Conservation (phyloP, 1,140 invertebrate species). For the Manduca sexta region DNA sequence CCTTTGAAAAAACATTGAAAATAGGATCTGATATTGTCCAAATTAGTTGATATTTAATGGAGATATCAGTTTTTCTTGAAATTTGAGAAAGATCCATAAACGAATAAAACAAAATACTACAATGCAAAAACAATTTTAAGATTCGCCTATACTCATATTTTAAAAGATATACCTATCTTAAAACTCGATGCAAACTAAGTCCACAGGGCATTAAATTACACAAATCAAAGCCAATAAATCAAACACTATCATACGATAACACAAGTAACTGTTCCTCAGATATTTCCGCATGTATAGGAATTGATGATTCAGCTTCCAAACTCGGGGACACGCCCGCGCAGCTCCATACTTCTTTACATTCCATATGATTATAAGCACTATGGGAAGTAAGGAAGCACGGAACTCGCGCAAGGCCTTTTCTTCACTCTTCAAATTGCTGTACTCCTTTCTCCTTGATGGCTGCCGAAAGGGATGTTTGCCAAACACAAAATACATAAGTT, state of each 20-base stretch:
- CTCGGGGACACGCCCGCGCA: constrained; percentile 61
- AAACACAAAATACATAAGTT: too few relatives aligned
- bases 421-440: constrained; percentile 36
- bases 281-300: not conserved
- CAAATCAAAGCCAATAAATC: constrained; percentile 1
- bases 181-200: constrained; percentile 20
- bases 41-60: too few relatives aligned
- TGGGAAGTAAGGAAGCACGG: constrained; percentile 98
- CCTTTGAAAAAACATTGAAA: too few relatives aligned
- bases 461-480: too few relatives aligned
- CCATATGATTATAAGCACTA: constrained; percentile 90
- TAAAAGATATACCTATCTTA: constrained; percentile 6
- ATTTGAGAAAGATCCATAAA: too few relatives aligned
- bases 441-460: constrained; percentile 1
- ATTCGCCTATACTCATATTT: constrained; percentile 1
- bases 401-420: constrained; percentile 78
- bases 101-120: too few relatives aligned
- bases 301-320: constrained; percentile 20
- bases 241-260: constrained; percentile 22
- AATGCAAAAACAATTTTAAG: too few relatives aligned
- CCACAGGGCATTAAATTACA: not conserved
- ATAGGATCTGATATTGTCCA: too few relatives aligned
- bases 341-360: constrained; percentile 99
- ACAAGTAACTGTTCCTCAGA: constrained; percentile 9
- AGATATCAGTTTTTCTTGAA: too few relatives aligned